Percentiles rank a stretch among this genome's conserved stretches.
These are phyloP conservation scores for Lycia hirtaria DNA, from an alignment of 2,888 invertebrate genomes.

Conservation along the genomic window DNA sequence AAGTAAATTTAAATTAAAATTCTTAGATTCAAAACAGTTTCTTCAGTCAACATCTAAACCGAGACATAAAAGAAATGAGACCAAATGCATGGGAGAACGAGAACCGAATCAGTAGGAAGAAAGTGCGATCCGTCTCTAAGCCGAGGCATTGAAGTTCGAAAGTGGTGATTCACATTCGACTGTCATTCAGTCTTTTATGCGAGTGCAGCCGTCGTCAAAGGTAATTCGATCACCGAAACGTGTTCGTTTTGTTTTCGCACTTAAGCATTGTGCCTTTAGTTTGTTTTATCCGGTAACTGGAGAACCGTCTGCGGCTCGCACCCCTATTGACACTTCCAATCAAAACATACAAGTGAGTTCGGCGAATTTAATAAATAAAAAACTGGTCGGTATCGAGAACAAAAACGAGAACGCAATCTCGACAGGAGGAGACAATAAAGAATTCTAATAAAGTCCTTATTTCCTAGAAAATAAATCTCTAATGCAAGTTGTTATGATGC, in stretches of 20 bases:
- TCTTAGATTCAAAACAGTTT: background rate
- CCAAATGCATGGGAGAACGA: background rate
- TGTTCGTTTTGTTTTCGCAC: constrained; percentile 83
- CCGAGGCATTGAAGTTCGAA: constrained; percentile 41
- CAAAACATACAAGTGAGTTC: constrained; percentile 72
- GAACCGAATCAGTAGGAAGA: constrained; percentile 15
- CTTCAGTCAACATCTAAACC: background rate
- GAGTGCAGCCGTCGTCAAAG: constrained; percentile 78
- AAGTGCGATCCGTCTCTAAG: constrained; percentile 34
- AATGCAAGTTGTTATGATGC: too few species aligned
- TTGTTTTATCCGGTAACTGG: constrained; percentile 75
- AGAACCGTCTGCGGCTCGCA: constrained; percentile 71
- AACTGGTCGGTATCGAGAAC: background rate
- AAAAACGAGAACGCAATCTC: constrained; percentile 1
- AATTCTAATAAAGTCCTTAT: background rate
- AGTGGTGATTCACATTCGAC: constrained; percentile 44
- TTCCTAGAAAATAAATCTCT: too few species aligned
- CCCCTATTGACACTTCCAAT: constrained; percentile 82
- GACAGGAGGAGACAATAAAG: background rate
- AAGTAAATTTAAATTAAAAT: too few species aligned
- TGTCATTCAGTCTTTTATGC: constrained; percentile 65
- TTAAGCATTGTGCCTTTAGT: constrained; percentile 79
- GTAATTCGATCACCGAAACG: constrained; percentile 78
- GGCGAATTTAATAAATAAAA: constrained; percentile 15
- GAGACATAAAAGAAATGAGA: constrained; percentile 7